Base-by-base conservation (phyloP, 2,888 invertebrate genomes). In the Troides helena region DNA sequence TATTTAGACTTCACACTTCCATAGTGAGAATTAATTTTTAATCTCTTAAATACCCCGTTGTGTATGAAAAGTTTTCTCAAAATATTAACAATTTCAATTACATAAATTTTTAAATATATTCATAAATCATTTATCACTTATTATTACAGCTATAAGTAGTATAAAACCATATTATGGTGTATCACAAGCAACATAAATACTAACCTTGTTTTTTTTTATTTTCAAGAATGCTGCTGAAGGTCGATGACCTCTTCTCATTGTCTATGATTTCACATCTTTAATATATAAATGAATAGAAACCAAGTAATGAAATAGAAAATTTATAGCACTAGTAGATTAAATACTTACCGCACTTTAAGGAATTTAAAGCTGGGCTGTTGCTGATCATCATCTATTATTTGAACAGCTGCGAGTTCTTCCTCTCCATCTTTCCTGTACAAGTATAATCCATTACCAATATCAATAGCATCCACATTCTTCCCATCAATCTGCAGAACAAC, bases 261-360 rank as follows among this genome's bases (percentile, higher is more conserved):
- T 57, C 57, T 57, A 57, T 57, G 57, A 57, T 57, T 57, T 57
- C 57, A 57, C 21, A 21, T 57, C 10, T 57, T 17, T 5, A 50
- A 50, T 14, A 18, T 50, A 50, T 5, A 50, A 50, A 3, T 18
- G 18, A 50, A 18, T 14, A 50, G 14, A 17, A 50, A 18, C 17
- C 50, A 17, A 18, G 10, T 50, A 50, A 50, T 14, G 10, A 17
- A 5, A 50, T 14, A 50, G 18, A 50, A 50, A 18, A 50, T 17
- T 5, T 17, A 17, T 17, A 14, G 50, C 50, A 39, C 50, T 1
- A 18, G 4, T 14, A 17, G 1, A 5, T 50, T 50, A 12, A 50
- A n/a, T 12, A 57, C 90, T 89, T 70, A 93, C 93, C 92, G 87
- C 53, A 93, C 93, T 90, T 93, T 93, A 36, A 93, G 84, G 79